Percentiles rank a stretch among this genome's conserved stretches.
These are phyloP conservation scores for Petrophora chlorosata DNA, from an alignment of 2,888 invertebrate genomes.

Conservation along the genomic window DNA sequence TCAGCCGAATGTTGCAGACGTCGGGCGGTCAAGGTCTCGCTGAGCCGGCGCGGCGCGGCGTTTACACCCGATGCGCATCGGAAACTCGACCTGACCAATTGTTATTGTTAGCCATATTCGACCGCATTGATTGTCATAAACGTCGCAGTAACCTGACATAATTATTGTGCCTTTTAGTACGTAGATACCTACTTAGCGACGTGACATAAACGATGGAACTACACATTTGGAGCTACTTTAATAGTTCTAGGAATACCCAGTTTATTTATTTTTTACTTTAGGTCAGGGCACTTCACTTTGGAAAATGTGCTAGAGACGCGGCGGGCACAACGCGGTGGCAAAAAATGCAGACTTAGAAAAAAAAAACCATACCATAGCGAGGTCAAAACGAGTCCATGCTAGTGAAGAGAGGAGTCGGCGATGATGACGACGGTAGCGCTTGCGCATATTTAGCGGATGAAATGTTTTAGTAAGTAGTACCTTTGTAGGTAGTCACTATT, in stretches of 20 bases:
- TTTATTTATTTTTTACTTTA: no score
- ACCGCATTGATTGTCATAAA: constrained; percentile 34
- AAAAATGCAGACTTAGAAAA: no score
- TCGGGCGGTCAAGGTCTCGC: constrained; percentile 73
- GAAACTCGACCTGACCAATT: constrained; percentile 55
- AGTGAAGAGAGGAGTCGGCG: constrained; percentile 48
- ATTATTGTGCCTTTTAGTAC: constrained; percentile 17
- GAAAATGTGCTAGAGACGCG: no score
- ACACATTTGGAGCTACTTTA: no score
- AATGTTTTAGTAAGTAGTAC: no score
- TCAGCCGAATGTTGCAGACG: constrained; percentile 46
- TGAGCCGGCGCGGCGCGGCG: constrained; percentile 54
- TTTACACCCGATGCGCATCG: constrained; percentile 55
- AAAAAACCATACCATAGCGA: constrained; percentile 74
- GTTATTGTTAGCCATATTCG: constrained; percentile 50
- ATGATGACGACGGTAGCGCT: no score
- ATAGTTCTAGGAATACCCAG: no score
- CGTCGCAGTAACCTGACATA: constrained; percentile 31
- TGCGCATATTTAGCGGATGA: no score
- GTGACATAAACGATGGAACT: no score
- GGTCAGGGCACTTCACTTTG: no score
- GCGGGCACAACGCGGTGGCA: constrained; percentile 40
- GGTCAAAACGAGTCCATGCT: constrained; percentile 87
- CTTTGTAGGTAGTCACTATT: no score
- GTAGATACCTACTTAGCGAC: constrained; percentile 16